Conservation (phyloP, 2,888 invertebrate species). For the Caenorhabditis sp. region DNA sequence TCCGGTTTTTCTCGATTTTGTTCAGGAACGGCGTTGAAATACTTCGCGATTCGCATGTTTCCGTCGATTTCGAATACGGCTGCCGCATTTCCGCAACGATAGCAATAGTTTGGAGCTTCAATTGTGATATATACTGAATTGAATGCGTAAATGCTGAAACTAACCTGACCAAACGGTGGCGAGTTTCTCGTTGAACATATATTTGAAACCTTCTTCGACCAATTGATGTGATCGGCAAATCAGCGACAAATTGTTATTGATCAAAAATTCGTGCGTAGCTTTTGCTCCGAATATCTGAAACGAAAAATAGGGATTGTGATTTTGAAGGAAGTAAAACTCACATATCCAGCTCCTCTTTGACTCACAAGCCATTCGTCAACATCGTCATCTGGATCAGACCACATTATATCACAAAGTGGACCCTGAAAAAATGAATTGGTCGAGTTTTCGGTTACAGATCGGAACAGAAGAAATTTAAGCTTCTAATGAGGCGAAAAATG, state of each 20-base stretch:
- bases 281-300: slow-evolving; percentile 87
- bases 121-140: neutral
- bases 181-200: slow-evolving; percentile 94
- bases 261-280: slow-evolving; percentile 88
- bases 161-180: slow-evolving; percentile 98
- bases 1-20: slow-evolving; percentile 83
- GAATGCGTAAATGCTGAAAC: slow-evolving; percentile 3
- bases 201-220: slow-evolving; percentile 97
- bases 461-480: too few species aligned
- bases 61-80: slow-evolving; percentile 82
- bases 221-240: slow-evolving; percentile 98
- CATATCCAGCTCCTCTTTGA: slow-evolving; percentile 70
- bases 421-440: slow-evolving; percentile 77
- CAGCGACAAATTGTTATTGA: slow-evolving; percentile 87
- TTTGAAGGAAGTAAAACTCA: slow-evolving; percentile 37
- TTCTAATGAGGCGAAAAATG: too few species aligned
- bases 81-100: slow-evolving; percentile 97
- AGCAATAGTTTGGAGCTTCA: slow-evolving; percentile 95
- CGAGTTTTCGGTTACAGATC: too few species aligned
- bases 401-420: slow-evolving; percentile 95
- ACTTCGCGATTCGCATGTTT: slow-evolving; percentile 72
- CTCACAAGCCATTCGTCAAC: slow-evolving; percentile 78
- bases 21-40: slow-evolving; percentile 93
- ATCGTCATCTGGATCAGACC: slow-evolving; percentile 99
- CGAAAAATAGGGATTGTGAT: neutral